Evolutionary conservation across 2,888 invertebrate genomes (phyloP).

Genomic region (Sesia bembeciformis): DNA sequence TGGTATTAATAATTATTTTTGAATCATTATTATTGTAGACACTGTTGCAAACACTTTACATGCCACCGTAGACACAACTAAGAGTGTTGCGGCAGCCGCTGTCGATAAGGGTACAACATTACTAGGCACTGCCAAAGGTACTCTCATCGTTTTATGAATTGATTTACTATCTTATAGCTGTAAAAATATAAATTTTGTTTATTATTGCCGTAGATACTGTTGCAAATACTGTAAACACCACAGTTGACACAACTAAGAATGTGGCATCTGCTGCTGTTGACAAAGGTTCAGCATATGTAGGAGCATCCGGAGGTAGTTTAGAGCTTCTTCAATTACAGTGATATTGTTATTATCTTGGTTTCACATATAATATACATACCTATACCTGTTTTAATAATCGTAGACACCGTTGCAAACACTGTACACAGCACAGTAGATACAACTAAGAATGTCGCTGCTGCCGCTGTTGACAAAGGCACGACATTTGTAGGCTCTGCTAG

Average conservation of each 20-base stretch:
- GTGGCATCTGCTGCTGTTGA: conserved; percentile 29
- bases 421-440: conserved; percentile 31
- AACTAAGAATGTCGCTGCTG: conserved; percentile 31
- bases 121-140: conserved; percentile 39
- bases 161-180: too few species aligned
- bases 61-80: conserved; percentile 35
- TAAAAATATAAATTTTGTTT: too few species aligned
- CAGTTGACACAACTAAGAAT: conserved; percentile 37
- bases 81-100: conserved; percentile 30
- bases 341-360: background rate
- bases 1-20: background rate
- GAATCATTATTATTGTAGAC: conserved; percentile 28
- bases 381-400: background rate
- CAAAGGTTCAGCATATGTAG: conserved; percentile 25
- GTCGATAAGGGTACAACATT: conserved; percentile 33
- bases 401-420: conserved; percentile 14
- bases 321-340: background rate
- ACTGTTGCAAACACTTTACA: conserved; percentile 29
- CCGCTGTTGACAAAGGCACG: conserved; percentile 34
- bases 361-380: background rate
- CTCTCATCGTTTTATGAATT: background rate
- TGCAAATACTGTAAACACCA: conserved; percentile 22
- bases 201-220: conserved; percentile 23
- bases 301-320: conserved; percentile 26
- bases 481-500: conserved; percentile 30